phyloP scores from a whole-genome alignment of 2,888 invertebrate species.

The Metacarcinus magister region DNA sequence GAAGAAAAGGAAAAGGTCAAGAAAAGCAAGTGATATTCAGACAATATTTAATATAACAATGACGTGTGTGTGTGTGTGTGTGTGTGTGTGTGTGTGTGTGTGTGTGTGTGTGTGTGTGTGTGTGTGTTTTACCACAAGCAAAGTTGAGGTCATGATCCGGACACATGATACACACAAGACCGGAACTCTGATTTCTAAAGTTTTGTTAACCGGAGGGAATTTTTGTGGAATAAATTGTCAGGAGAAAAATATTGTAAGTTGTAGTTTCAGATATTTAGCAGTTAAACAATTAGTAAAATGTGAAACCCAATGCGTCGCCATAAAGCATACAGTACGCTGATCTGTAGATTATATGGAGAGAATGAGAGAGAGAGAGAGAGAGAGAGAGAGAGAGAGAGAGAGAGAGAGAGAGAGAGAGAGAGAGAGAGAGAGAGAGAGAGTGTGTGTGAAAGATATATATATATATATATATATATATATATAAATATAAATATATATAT shows the following conservation, averaged over 20 bases:
- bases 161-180: background rate
- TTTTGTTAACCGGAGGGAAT: background rate
- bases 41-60: slow-evolving; percentile 7
- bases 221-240: background rate
- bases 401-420: slow-evolving; percentile 38
- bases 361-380: slow-evolving; percentile 10
- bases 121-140: background rate
- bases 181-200: background rate
- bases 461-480: too few relatives aligned
- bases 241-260: background rate
- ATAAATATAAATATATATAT: too few relatives aligned
- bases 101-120: too few relatives aligned
- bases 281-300: background rate
- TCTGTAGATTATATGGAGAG: background rate
- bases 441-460: too few relatives aligned
- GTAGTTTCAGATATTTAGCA: background rate
- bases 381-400: slow-evolving; percentile 26
- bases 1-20: background rate
- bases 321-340: background rate
- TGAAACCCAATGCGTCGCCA: background rate
- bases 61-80: background rate
- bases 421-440: slow-evolving; percentile 33
- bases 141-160: background rate
- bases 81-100: background rate
- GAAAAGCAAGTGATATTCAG: background rate